phyloP scores from a whole-genome alignment of 2,113 vertebrate genomes.

The Thalassarche chlororhynchos region DNA sequence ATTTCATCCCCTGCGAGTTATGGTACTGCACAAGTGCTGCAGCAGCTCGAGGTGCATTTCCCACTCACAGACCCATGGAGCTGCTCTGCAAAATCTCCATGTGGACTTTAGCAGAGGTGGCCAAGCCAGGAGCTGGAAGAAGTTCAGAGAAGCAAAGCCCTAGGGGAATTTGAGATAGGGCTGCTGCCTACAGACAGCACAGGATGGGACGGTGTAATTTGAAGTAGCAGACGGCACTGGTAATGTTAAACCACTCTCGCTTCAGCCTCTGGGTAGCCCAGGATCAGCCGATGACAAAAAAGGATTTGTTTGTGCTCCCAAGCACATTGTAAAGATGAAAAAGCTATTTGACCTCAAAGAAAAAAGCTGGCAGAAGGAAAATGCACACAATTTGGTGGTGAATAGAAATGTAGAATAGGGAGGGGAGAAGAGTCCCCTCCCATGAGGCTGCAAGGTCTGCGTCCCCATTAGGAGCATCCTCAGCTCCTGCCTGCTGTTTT shows the following conservation, averaged over 20 bases:
- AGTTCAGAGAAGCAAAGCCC: neutral
- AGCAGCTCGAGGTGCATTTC: neutral
- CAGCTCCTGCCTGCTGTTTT: neutral
- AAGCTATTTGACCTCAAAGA: neutral
- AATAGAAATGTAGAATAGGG: neutral
- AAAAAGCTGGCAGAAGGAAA: neutral
- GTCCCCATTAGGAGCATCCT: neutral
- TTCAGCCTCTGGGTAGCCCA: neutral
- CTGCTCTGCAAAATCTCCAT: neutral
- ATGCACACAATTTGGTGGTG: neutral
- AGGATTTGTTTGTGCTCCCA: neutral
- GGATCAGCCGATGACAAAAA: neutral
- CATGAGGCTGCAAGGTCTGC: neutral
- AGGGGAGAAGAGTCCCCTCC: neutral
- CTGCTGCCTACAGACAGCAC: neutral
- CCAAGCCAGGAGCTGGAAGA: neutral
- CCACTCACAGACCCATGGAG: neutral
- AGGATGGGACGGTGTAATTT: neutral
- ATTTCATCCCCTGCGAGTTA: neutral
- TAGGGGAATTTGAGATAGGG: neutral
- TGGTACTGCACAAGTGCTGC: neutral
- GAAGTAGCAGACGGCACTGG: neutral
- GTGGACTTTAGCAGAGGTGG: neutral
- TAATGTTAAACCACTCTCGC: neutral
- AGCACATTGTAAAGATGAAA: neutral